Conservation (phyloP, 2,113 vertebrate genomes). For the Cavia porcellus region DNA sequence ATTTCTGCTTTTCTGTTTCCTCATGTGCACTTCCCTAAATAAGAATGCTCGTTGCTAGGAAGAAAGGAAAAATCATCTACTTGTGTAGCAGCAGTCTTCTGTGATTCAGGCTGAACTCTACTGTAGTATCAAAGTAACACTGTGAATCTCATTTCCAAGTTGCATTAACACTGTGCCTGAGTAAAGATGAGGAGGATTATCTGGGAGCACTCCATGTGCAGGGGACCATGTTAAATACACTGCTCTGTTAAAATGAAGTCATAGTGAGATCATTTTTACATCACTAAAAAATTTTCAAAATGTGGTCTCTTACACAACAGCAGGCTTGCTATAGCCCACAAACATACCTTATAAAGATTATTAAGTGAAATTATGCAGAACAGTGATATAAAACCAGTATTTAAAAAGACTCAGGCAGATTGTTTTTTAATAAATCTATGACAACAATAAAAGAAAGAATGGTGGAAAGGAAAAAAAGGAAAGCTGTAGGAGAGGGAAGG, state of each 20-base stretch:
- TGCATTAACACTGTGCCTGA: neutral
- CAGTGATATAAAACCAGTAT: neutral
- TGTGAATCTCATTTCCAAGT: neutral
- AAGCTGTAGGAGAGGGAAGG: neutral
- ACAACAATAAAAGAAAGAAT: neutral
- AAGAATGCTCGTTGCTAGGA: neutral
- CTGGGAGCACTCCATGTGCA: neutral
- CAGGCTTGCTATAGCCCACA: neutral
- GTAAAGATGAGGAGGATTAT: neutral
- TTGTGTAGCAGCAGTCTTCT: neutral
- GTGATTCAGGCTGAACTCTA: neutral
- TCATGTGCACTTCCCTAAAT: neutral
- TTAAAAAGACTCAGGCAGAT: neutral
- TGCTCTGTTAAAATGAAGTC: neutral
- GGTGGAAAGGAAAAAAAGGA: neutral
- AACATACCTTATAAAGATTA: neutral
- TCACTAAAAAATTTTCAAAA: neutral
- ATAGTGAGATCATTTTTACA: neutral
- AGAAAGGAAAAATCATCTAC: conserved; percentile 28
- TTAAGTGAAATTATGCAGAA: neutral
- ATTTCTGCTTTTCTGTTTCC: neutral
- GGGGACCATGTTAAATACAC: neutral
- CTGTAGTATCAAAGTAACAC: neutral
- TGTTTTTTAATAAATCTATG: neutral
- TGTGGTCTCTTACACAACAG: neutral